Conservation (phyloP, 2,888 invertebrate species). For the Trichopria drosophilae region DNA sequence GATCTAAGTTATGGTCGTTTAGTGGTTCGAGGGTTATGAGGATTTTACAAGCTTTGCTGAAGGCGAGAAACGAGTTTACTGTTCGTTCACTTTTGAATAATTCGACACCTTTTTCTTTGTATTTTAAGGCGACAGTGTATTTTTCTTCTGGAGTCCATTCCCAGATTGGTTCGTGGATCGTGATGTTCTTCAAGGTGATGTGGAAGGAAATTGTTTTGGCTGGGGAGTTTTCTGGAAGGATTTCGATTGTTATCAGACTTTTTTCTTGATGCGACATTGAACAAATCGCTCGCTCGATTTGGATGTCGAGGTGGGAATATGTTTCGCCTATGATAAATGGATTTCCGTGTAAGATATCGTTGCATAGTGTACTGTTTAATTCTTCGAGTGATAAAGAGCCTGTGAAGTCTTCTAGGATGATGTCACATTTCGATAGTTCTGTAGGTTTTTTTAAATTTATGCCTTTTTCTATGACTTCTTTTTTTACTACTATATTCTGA, state of each 20-base stretch:
- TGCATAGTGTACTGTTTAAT: constrained; percentile 45
- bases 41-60: constrained; percentile 74
- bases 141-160: constrained; percentile 65
- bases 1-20: constrained; percentile 58
- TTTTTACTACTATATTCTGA: constrained; percentile 40
- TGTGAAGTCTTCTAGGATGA: constrained; percentile 39
- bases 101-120: constrained; percentile 65
- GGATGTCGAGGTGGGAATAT: constrained; percentile 61
- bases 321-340: constrained; percentile 59
- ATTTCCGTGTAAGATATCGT: constrained; percentile 51
- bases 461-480: constrained; percentile 42
- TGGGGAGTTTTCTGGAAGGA: constrained; percentile 46
- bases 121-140: constrained; percentile 60
- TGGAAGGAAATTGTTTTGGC: constrained; percentile 56
- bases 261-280: constrained; percentile 62
- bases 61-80: constrained; percentile 73
- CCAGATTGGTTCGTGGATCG: constrained; percentile 61
- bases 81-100: constrained; percentile 67
- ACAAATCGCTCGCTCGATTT: constrained; percentile 62
- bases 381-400: constrained; percentile 10
- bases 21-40: constrained; percentile 67
- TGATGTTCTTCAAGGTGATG: constrained; percentile 58
- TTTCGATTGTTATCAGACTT: constrained; percentile 51
- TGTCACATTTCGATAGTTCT: constrained; percentile 46
- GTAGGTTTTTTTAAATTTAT: constrained; percentile 42